Percentiles rank a stretch among this genome's conserved stretches.
Conservation (phyloP, 2,888 invertebrate species). For the Thymelicus sylvestris region DNA sequence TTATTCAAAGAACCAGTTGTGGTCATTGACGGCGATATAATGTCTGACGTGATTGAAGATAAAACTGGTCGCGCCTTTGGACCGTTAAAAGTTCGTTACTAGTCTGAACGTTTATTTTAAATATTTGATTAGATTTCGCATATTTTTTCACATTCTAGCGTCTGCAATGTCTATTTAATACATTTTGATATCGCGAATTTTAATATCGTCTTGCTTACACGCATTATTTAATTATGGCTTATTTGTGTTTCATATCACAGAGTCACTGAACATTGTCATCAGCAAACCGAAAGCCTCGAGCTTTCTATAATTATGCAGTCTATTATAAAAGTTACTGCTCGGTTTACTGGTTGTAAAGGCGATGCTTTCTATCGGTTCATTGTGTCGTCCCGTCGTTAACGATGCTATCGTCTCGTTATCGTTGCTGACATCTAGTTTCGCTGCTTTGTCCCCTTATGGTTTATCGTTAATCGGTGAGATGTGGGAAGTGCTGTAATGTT, state of each 20-base stretch:
- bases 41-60: slow-evolving; percentile 49
- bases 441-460: slow-evolving; percentile 59
- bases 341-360: slow-evolving; percentile 43
- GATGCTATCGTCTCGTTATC: slow-evolving; percentile 63
- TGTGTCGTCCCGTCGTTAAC: slow-evolving; percentile 55
- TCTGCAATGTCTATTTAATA: background rate
- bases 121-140: slow-evolving; percentile 54
- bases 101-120: slow-evolving; percentile 59
- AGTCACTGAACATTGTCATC: slow-evolving; percentile 20
- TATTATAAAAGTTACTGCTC: slow-evolving; percentile 36
- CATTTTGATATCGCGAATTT: background rate
- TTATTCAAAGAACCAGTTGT: slow-evolving; percentile 51
- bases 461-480: slow-evolving; percentile 63
- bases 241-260: slow-evolving; percentile 6
- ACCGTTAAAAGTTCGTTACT: slow-evolving; percentile 71
- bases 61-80: slow-evolving; percentile 58
- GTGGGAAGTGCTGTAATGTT: slow-evolving; percentile 47
- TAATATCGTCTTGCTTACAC: background rate
- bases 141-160: slow-evolving; percentile 8
- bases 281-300: slow-evolving; percentile 22
- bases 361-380: slow-evolving; percentile 65
- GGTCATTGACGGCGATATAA: slow-evolving; percentile 52
- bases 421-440: slow-evolving; percentile 59
- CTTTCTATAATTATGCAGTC: slow-evolving; percentile 37
- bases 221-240: background rate